A percentile compares a stretch with the other conserved stretches of the same genome.
Evolutionary conservation across 1,140 invertebrate species (phyloP).

Genomic region (Saxidomus purpurata): DNA sequence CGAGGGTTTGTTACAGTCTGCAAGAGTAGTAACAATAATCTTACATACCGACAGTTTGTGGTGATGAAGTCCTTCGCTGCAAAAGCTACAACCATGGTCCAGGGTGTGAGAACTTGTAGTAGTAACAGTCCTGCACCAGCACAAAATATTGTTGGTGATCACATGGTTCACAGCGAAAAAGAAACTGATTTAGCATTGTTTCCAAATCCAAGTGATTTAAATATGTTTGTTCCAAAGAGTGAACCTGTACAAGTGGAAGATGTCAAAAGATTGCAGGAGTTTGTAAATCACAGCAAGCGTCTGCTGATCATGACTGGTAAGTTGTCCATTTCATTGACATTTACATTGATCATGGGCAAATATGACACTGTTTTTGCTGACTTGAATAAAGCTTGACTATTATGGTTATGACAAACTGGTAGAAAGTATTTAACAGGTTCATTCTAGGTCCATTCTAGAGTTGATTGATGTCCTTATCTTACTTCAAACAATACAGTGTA

Average conservation of each 20-base stretch:
- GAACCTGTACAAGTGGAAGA: slow-evolving; percentile 86
- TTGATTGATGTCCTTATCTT: too few species aligned
- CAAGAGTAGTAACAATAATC: background rate
- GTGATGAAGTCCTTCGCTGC: background rate
- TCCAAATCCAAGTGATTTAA: background rate
- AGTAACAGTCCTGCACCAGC: background rate
- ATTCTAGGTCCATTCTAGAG: too few species aligned
- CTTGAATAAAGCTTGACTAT: too few species aligned
- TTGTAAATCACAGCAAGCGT: slow-evolving; percentile 87
- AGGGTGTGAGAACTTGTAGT: background rate
- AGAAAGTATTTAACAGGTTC: too few species aligned
- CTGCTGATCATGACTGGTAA: slow-evolving; percentile 92
- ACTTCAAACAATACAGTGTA: too few species aligned
- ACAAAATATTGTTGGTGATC: background rate
- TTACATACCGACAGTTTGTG: background rate
- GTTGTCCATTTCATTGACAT: background rate
- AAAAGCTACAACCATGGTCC: background rate
- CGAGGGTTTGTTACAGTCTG: background rate
- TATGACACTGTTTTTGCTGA: too few species aligned
- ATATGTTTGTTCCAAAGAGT: slow-evolving; percentile 73
- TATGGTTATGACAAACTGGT: too few species aligned
- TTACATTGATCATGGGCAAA: too few species aligned
- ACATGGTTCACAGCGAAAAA: background rate
- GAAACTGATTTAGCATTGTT: slow-evolving; percentile 18
- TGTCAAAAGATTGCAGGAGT: slow-evolving; percentile 89